These are phyloP conservation scores for Otis tarda DNA, from an alignment of 2,113 vertebrate genomes.

Conservation along the genomic window DNA sequence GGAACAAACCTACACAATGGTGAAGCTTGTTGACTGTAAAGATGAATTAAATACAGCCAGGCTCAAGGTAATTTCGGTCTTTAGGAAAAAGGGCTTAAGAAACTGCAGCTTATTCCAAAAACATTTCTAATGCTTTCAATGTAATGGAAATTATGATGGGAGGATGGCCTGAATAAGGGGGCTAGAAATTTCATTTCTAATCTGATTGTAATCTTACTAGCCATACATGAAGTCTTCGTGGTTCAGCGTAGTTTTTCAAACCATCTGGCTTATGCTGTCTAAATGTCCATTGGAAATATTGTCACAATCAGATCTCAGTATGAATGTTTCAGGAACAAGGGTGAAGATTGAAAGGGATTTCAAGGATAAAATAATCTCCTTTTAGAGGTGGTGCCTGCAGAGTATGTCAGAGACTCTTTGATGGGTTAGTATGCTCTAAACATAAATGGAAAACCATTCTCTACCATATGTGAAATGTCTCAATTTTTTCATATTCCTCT, in stretches of 20 bases:
- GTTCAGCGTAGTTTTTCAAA: background rate
- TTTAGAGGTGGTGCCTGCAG: background rate
- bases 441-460: background rate
- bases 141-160: background rate
- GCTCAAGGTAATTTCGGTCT: constrained; percentile 73
- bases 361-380: background rate
- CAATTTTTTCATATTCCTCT: background rate
- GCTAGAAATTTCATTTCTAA: background rate
- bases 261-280: background rate
- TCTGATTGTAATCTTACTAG: background rate
- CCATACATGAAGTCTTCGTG: background rate
- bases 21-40: constrained; percentile 16
- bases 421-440: background rate
- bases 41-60: constrained; percentile 42
- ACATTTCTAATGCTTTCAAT: background rate
- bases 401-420: background rate
- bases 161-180: background rate
- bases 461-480: background rate
- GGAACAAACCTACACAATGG: background rate
- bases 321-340: background rate
- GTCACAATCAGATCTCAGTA: background rate
- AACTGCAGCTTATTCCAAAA: background rate
- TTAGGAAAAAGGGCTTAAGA: background rate
- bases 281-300: background rate
- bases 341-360: background rate